Evolutionary conservation across 2,113 vertebrate species (phyloP), one percentile per base, ranked within the genome.

Genomic region (Lepisosteus osseus): DNA sequence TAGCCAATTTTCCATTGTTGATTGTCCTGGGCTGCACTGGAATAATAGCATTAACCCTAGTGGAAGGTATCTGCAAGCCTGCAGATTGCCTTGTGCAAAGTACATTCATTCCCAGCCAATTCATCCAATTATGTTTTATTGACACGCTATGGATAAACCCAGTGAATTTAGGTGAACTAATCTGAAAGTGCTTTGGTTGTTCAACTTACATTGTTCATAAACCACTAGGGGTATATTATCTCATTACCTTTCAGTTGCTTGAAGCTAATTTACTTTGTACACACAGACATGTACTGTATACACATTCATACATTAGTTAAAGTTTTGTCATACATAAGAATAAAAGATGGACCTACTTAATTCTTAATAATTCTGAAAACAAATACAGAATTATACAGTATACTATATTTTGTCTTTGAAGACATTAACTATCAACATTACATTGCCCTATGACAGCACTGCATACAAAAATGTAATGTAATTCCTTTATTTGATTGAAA

Each of bases 111-210:
- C 77, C 56, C 77, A 47, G 75, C 78, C 77, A 83, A 77, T 80
- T 86, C 73, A 78, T 80, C 78, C 78, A 87, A 81, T 85, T 81
- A 84, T 76, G 72, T 79, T 80, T 72, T 74, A 82, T 76, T 84
- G 80, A 80, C 80, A 83, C 51, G 42, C 61, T 54, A 66, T 70
- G 74, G 80, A 78, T 76, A 81, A 83, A 77, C 61, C 73, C 72
- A 68, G 65, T 54, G 69, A 71, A 69, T 74, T 55, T 61, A 70
- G 74, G 70, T 55, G 56, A 69, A 71, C 72, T 74, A 78, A 84
- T 84, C 73, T 78, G n/a, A 76, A 74, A 70, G n/a, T 54, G 17
- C 63, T 77, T 78, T 76, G 74, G 72, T 75, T 73, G 57, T 61
- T 78, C 67, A 74, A 61, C 57, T 62, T 73, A 17, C 67, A 69